Evolutionary conservation across 1,140 invertebrate genomes (phyloP), one percentile per base, ranked within the genome.

Genomic region (Tachypleus tridentatus): DNA sequence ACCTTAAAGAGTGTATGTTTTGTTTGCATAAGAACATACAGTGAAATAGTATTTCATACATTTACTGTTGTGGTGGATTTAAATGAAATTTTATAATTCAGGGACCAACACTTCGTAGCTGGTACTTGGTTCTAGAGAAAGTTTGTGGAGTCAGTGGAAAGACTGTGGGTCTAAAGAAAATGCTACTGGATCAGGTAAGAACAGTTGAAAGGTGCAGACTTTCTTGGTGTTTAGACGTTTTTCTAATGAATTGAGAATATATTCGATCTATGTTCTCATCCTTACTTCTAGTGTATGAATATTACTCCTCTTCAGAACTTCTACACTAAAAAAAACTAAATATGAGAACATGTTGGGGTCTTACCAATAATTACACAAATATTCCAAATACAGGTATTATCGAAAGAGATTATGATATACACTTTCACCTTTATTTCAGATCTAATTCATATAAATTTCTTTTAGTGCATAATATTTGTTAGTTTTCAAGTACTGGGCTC

Each of bases 131-230:
- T 5, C 49, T 60, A 49, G 58, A 60, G 49, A 60, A 49, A 49
- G n/a, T 11, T 60, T n/a, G 10, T 60, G 58, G 58, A 47, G 58
- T 10, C 49, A 60, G 10, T 10, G 58, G 58, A 49, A 48, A 4
- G 6, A 60, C 58, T 48, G 29, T 29, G 29, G 58, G 58, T 10
- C 49, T 60, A 10, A 60, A 60, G 49, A 60, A 60, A 48, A 60
- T 60, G 58, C 10, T 60, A 29, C 49, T 49, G 29, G 58, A 60
- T 60, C 58, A 60, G 49, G 58, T 60, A 60, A 60, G 53, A 54
- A 54, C 53, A 7, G n/a, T 54, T 54, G n/a, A n/a, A 54, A 54
- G 1, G n/a, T 7, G 7, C n/a, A 54, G 53, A 54, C 53, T n/a
- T 8, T 54, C 7, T n/a, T 54, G 53, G 7, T 8, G 53, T 54